These are phyloP conservation scores for Ichneumon xanthorius DNA, from an alignment of 2,888 invertebrate genomes.

Conservation along the genomic window DNA sequence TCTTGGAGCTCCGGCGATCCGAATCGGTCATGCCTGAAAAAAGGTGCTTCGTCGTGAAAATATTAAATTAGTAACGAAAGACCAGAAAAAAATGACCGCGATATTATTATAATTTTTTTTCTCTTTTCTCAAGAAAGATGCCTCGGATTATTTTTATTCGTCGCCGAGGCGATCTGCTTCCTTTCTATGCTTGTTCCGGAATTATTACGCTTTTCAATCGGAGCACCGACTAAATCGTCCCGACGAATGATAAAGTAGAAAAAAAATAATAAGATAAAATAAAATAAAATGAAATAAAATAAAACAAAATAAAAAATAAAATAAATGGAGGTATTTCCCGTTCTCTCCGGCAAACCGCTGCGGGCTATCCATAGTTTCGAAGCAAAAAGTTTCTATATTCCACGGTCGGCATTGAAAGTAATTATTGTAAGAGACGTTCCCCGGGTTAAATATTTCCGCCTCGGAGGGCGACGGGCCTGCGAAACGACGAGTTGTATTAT, in stretches of 20 bases:
- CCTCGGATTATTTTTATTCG: constrained; percentile 19
- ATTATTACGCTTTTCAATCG: constrained; percentile 55
- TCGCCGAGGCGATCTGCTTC: neutral
- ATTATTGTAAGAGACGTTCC: constrained; percentile 65
- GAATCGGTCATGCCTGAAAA: neutral
- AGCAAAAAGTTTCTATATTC: constrained; percentile 43
- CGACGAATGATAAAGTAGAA: constrained; percentile 24
- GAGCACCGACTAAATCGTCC: constrained; percentile 46
- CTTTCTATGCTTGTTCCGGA: constrained; percentile 13
- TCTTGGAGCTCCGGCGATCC: constrained; percentile 11
- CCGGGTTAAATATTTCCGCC: constrained; percentile 67
- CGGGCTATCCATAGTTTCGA: constrained; percentile 24
- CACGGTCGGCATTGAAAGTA: constrained; percentile 61
- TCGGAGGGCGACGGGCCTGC: constrained; percentile 45
- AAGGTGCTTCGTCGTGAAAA: constrained; percentile 7
- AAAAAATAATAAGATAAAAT: constrained; percentile 11
- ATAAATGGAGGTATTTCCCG: neutral
- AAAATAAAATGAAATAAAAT: neutral
- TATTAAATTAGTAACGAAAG: constrained; percentile 13
- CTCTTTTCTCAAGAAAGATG: neutral
- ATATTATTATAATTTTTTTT: too few species aligned
- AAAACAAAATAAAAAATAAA: neutral
- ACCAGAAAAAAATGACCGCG: neutral
- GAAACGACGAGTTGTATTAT: constrained; percentile 57
- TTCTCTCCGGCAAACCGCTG: constrained; percentile 14